Base-by-base conservation (phyloP, 2,797 vertebrate genomes). In the Smutsia gigantea region DNA sequence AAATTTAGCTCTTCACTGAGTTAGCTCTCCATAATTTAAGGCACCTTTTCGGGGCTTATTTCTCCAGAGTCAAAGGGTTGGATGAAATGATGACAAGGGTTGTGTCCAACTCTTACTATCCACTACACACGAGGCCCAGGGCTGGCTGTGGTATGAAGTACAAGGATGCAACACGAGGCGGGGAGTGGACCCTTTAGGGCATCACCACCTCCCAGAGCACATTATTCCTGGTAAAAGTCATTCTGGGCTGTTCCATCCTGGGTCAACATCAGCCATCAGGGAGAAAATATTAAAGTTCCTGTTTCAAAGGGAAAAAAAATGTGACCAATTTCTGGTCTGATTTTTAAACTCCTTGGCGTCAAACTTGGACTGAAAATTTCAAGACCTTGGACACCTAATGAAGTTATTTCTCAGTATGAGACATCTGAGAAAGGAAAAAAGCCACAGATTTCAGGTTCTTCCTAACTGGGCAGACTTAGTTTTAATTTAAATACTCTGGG, bases 331-430 rank as follows among this genome's bases (percentile, higher is more conserved):
- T 87, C 61, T 95, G 42, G 19, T 39, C 57, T 49, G 31, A 77
- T 92, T 81, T 71, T 63, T 42, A 23, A 46, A 42, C 69, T 93
- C n/a, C 11, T 95, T 51, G 42, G 12, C 71, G 17, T 92, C 74
- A 97, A 90, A 86, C 29, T 75, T 81, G 77, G 13, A 57, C 66
- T 95, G 68, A 93, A 84, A 95, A 81, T 46, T 31, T 87, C 55
- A 91, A 82, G 74, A 94, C 25, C 57, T 95, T 68, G 95, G 74
- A 74, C 15, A 84, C 29, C 31, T 42, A 61, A 81, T 64, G 79
- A 68, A 61, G 27, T 66, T 75, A 96, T 69, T 85, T 74, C 9
- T 49, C 66, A 46, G 23, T 25, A 57, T 77, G 55, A 94, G 51
- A 85, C 72, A 66, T 29, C 18, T 15, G 13, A 89, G 75, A 51